Base-by-base conservation (phyloP, 2,113 vertebrate genomes). In the Hoplias malabaricus region DNA sequence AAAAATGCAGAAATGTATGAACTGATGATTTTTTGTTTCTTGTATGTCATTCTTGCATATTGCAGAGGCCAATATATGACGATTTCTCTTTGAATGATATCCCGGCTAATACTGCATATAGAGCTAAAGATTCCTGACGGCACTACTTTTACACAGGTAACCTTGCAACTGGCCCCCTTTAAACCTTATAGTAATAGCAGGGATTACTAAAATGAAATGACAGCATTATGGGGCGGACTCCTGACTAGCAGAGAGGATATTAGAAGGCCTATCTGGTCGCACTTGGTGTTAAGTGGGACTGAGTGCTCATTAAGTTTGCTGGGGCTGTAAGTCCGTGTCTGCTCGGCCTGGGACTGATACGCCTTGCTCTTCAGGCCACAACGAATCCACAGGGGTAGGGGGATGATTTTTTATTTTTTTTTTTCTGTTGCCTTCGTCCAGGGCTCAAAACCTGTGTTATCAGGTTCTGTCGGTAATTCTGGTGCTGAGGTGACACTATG, bases 121-220 rank as follows among this genome's bases (percentile, higher is more conserved):
- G 67, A 62, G 40, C 80, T 53, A 53, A 82, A 76, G 78, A 79
- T 73, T 78, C 68, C 69, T 78, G 80, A 67, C 72, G 57, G 65
- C 78, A 79, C 27, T 74, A 83, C 88, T 83, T 87, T 84, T 76
- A 66, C 85, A 74, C 77, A 80, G 85, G 86, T 90, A 87, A 80
- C 79, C 69, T 80, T 83, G 85, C 78, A 88, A 87, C 78, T 62
- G 75, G 79, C 87, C 83, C 85, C 54, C n/a, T 73, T 87, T 85
- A 90, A 90, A 90, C 84, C 88, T 90, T 82, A 77, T 56, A 84
- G 89, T 92, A 92, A 92, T 88, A 92, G 89, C 87, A 84, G 82
- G 90, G 91, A 92, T 92, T 92, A 92, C 87, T 85, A 75, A 88
- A 86, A 54, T 81, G 79, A 91, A 92, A 88, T 90, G 87, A 88